Conservation (phyloP, 2,888 invertebrate species). For the Synanthedon tipuliformis region DNA sequence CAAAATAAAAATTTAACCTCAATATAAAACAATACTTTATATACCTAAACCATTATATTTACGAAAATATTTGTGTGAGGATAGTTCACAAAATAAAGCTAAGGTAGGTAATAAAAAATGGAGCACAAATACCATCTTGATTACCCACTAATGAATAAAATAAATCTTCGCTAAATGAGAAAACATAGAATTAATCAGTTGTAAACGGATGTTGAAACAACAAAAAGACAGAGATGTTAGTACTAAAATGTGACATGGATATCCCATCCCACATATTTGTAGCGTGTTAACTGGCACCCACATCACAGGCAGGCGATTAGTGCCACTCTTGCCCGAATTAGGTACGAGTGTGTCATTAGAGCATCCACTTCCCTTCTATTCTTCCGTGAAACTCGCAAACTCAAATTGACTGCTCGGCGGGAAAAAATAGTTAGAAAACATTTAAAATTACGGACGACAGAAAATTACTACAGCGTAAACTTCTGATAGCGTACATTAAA, state of each 20-base stretch:
- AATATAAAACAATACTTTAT: too few species aligned
- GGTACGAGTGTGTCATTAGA: slow-evolving; percentile 45
- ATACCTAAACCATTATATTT: too few species aligned
- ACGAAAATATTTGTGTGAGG: too few species aligned
- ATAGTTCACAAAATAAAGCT: too few species aligned
- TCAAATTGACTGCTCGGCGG: slow-evolving; percentile 1
- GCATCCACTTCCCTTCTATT: slow-evolving; percentile 37
- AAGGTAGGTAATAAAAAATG: too few species aligned
- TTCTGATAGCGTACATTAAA: too few species aligned
- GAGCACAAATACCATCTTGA: background rate
- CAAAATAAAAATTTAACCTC: too few species aligned
- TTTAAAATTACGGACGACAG: too few species aligned
- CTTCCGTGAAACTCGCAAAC: slow-evolving; percentile 9
- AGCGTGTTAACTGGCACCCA: slow-evolving; percentile 19
- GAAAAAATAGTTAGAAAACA: too few species aligned
- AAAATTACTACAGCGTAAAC: too few species aligned
- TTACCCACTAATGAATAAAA: background rate
- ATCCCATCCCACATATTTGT: slow-evolving; percentile 32
- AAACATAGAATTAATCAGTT: slow-evolving; percentile 11
- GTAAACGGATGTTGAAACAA: slow-evolving; percentile 25
- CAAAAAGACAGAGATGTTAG: slow-evolving; percentile 10
- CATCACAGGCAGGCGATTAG: slow-evolving; percentile 43
- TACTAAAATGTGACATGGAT: slow-evolving; percentile 12
- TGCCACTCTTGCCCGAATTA: slow-evolving; percentile 47
- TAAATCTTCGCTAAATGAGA: background rate